Evolutionary conservation across 2,888 invertebrate genomes (phyloP).

Genomic region (Leucophenga montana): DNA sequence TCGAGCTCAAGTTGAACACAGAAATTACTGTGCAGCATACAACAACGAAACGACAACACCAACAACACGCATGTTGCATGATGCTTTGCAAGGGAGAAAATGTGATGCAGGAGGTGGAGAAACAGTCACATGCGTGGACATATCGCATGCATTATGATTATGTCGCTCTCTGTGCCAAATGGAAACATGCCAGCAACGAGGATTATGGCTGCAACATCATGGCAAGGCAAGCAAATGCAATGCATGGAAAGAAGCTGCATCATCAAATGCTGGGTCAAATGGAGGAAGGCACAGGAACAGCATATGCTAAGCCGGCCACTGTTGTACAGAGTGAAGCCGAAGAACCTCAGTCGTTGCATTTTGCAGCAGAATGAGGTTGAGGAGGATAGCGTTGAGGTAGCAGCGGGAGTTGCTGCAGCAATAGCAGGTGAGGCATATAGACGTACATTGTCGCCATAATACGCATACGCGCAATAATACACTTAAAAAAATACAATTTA

Average conservation of each 20-base stretch:
- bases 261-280: too few species aligned
- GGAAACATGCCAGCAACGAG: constrained; percentile 39
- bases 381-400: constrained; percentile 14
- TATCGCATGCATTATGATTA: constrained; percentile 65
- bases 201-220: constrained; percentile 41
- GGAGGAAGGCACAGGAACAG: constrained; percentile 48
- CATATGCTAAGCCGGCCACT: constrained; percentile 53
- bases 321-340: constrained; percentile 1
- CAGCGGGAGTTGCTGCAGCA: constrained; percentile 36
- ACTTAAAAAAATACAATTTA: too few species aligned
- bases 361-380: constrained; percentile 23
- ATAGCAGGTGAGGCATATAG: constrained; percentile 35
- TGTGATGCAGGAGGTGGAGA: background rate
- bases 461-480: too few species aligned
- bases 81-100: background rate
- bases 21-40: constrained; percentile 27
- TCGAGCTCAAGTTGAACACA: constrained; percentile 22
- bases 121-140: constrained; percentile 33
- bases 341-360: constrained; percentile 12
- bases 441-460: too few species aligned
- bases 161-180: constrained; percentile 52
- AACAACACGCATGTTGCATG: constrained; percentile 13
- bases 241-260: too few species aligned
- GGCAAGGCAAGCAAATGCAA: too few species aligned
- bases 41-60: constrained; percentile 5